Base-by-base conservation (phyloP, 1,140 invertebrate genomes). In the Sogatella furcifera region DNA sequence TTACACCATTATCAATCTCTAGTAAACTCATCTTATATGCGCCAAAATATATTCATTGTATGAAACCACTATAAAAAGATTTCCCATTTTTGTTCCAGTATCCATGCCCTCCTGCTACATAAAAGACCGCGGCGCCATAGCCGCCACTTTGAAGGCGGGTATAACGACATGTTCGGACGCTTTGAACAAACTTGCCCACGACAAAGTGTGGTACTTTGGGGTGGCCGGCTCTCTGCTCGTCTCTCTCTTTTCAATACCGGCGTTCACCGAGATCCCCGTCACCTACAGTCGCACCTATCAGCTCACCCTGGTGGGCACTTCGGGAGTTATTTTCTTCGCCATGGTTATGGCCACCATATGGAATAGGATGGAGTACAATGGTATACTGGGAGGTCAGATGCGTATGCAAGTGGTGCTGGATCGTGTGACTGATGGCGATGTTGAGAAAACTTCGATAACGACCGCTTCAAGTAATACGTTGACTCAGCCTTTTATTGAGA, bases 351-450 rank as follows among this genome's bases (percentile, higher is more conserved):
- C 54, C 9, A 60, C 59, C 11, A 24, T 64, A 43, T 61, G 60
- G 60, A 56, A 61, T 17, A 5, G 52, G 1, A 57, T 61, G 21
- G 60, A 61, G 46, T 31, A 31, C 38, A 42, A 61, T 52, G 60
- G 38, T 17, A 17, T 61, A 2, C 24, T 55, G 15, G 53, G 53
- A 17, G 31, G 24, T 13, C 17, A 57, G 14, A 44, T 57, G 53
- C 14, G 52, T 13, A 61, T 61, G 60, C 53, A 61, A 43, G 34
- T 61, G 19, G n/a, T 60, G 14, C 28, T 52, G 5, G 44, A 53
- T 41, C 42, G 59, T 11, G 28, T 34, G 0, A 54, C 87, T 19
- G 21, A 49, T 49, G 10, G 6, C 9, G 34, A 38, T 11, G 9
- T 38, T 38, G 34, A 38, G 9, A 38, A 38, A 10, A 38, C 11